phyloP scores from a whole-genome alignment of 2,113 vertebrate species.

The Octodon degus region DNA sequence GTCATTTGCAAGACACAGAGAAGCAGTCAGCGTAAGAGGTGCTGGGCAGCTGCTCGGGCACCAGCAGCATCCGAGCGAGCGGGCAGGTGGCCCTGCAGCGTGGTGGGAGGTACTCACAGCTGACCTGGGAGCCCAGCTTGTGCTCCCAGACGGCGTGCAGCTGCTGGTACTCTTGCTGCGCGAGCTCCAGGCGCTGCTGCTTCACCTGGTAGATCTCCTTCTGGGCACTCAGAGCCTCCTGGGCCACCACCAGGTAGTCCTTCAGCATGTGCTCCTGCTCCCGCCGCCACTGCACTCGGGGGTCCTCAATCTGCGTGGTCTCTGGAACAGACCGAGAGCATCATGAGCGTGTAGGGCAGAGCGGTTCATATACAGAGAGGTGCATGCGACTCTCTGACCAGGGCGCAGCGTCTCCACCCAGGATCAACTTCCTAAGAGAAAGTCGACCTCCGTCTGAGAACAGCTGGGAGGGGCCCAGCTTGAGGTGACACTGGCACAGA shows the following conservation, averaged over 20 bases:
- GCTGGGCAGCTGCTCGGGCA: background rate
- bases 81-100: background rate
- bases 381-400: background rate
- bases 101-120: conserved; percentile 90
- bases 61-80: no score
- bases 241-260: conserved; percentile 96
- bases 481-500: background rate
- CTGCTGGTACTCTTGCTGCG: conserved; percentile 96
- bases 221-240: conserved; percentile 95
- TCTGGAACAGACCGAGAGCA: conserved; percentile 81
- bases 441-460: background rate
- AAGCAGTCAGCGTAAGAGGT: background rate
- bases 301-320: conserved; percentile 98
- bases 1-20: background rate
- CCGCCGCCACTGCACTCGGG: conserved; percentile 95
- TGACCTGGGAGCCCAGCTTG: conserved; percentile 95
- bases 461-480: background rate
- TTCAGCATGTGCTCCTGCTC: conserved; percentile 98
- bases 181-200: conserved; percentile 95
- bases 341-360: background rate
- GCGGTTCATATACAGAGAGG: background rate
- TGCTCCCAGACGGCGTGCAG: conserved; percentile 96
- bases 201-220: conserved; percentile 99
- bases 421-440: background rate
- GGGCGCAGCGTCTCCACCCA: background rate